phyloP scores from a whole-genome alignment of 2,888 invertebrate species.

The Amblyjoppa fuscipennis region DNA sequence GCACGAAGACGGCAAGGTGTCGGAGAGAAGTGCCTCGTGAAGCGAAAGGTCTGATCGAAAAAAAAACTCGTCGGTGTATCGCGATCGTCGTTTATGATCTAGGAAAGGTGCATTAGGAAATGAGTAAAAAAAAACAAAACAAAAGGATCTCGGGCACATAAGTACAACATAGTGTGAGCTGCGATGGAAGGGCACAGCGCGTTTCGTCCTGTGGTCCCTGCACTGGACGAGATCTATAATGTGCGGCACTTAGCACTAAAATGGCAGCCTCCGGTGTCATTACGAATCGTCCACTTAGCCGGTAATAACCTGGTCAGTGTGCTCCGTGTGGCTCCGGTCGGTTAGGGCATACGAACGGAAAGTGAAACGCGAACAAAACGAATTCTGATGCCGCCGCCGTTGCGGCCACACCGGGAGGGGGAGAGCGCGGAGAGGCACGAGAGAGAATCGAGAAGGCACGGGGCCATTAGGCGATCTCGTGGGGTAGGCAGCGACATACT shows the following conservation, averaged over 20 bases:
- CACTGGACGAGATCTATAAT: constrained; percentile 69
- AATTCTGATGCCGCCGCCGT: constrained; percentile 56
- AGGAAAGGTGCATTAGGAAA: constrained; percentile 31
- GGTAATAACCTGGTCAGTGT: constrained; percentile 77
- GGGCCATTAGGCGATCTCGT: constrained; percentile 65
- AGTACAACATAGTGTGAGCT: constrained; percentile 20
- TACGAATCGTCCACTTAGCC: constrained; percentile 80
- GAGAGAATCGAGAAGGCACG: constrained; percentile 60
- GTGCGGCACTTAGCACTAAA: constrained; percentile 78
- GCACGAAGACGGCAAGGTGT: not conserved
- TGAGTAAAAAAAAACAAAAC: not conserved
- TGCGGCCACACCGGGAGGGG: constrained; percentile 19
- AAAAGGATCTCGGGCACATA: constrained; percentile 15
- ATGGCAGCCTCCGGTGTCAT: constrained; percentile 80
- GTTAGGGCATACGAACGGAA: constrained; percentile 72
- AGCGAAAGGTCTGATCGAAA: not conserved
- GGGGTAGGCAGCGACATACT: constrained; percentile 65
- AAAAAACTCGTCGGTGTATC: not conserved
- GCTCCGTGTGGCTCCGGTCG: constrained; percentile 43
- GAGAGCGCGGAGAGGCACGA: constrained; percentile 51
- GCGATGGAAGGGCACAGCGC: constrained; percentile 23
- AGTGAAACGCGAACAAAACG: constrained; percentile 69
- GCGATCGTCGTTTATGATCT: constrained; percentile 26
- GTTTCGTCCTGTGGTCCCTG: constrained; percentile 59
- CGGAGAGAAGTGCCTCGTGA: constrained; percentile 2